These are phyloP conservation scores for Cochlearius cochlearius DNA, from an alignment of 2,113 vertebrate species.

Conservation along the genomic window DNA sequence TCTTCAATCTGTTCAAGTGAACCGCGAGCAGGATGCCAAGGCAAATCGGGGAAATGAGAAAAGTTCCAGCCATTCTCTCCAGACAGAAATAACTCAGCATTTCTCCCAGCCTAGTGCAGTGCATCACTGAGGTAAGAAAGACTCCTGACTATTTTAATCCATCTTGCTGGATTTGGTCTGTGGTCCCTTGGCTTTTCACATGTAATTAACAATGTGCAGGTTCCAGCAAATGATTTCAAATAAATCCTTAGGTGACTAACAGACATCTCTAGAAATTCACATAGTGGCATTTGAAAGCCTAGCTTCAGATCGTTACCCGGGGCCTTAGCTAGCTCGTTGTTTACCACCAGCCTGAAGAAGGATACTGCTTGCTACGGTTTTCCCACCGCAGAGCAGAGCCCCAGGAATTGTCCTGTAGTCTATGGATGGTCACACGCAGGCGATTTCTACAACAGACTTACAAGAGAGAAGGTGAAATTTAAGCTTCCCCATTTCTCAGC, in stretches of 20 bases:
- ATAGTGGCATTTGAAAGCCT: neutral
- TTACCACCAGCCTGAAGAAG: neutral
- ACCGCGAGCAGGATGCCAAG: neutral
- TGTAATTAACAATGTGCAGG: neutral
- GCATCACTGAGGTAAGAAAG: neutral
- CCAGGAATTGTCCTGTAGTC: neutral
- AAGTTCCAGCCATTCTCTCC: neutral
- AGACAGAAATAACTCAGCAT: neutral
- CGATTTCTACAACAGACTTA: neutral
- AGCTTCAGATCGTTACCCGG: neutral
- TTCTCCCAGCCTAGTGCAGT: neutral
- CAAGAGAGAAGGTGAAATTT: neutral
- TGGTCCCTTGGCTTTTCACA: neutral
- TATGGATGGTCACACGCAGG: neutral
- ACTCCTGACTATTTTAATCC: neutral
- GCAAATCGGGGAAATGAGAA: neutral
- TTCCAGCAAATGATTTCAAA: neutral
- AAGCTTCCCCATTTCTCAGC: neutral
- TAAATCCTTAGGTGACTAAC: neutral
- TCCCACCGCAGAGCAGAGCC: neutral
- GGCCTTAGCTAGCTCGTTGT: neutral
- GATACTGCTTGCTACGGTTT: rapidly evolving
- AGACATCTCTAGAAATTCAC: neutral
- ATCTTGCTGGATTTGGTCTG: rapidly evolving
- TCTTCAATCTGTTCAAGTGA: neutral